Evolutionary conservation across 2,888 invertebrate species (phyloP), one percentile per base, ranked within the genome.

Genomic region (Caenorhabditis angaria): DNA sequence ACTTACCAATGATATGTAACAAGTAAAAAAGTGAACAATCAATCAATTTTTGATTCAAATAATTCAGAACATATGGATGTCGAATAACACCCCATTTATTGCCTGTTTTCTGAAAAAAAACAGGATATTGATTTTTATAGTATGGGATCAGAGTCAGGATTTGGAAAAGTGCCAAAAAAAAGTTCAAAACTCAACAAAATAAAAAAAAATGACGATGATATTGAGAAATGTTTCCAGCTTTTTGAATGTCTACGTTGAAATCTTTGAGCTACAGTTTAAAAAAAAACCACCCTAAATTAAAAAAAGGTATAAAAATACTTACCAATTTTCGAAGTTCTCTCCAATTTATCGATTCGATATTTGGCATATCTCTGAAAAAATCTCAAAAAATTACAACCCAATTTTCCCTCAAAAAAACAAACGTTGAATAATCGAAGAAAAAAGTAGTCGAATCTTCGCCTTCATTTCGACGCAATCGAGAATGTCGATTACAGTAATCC

Each of bases 11-110:
- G 18, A 80, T 76, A 51, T 80, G 80, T 25, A 77, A 25, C 22
- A 78, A 68, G 65, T 85, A 85, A 65, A 83, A 83, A 18, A 78
- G 48, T 1, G 84, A 81, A 54, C 84, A 83, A 58, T 79, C 77
- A 18, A 76, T 53, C 12, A 80, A 59, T 25, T 76, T 72, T 58
- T 82, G 83, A 59, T 85, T 84, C 58, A 85, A 61, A 59, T 68
- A 85, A 55, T 85, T 83, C 32, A 85, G 67, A 32, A 85, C 78
- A 57, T 80, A 74, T 12, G 85, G 85, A 71, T 85, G 85, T n/a
- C 81, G 74, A 41, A 85, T 75, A 5, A 86, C 81, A 24, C 80
- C 78, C 85, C 85, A 85, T 63, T 74, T 74, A 47, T 74, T 74
- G 29, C 35, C 54, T 1, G 35, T 27, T 61, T 69, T 74, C 60